Base-by-base conservation (phyloP, 2,113 vertebrate genomes). In the Calyptommatus sinebrachiatus region DNA sequence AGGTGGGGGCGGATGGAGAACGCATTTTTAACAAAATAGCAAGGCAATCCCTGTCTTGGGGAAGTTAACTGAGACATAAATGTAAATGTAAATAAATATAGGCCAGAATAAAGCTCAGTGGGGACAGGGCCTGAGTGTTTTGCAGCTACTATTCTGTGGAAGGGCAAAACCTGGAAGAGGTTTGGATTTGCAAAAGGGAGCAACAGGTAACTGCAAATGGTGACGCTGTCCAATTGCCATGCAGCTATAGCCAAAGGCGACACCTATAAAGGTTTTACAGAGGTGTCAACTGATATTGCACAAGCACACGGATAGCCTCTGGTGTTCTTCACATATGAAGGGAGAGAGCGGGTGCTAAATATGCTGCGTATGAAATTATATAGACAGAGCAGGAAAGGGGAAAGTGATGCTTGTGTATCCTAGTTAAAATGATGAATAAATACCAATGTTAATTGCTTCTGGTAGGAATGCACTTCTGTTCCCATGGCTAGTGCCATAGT, bases 201-300 rank as follows among this genome's bases (percentile, higher is more conserved):
- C 89, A 88, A 89, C 90, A 89, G 92, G 89, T 91, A 94, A 94
- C 93, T 92, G 91, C 92, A 90, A 94, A 94, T 85, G 89, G 91
- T 86, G 92, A 92, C 91, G 92, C 91, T 91, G 92, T 94, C 94
- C 94, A 92, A 94, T 90, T 91, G 89, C 88, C 28, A 22, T 22
- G 26, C 90, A 86, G 89, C 86, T 86, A 89, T 94, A 93, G 93
- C 94, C 94, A 93, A 94, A 92, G 92, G 95, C 93, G 93, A 92
- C 92, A 89, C 79, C 93, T 93, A 94, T 95, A 95, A 95, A 95
- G 91, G 92, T 94, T 95, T 95, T 94, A 95, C 90, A 90, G 93
- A 94, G 93, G 94, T 95, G 94, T 95, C 93, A 95, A 89, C 93
- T 92, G 94, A 95, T 93, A 92, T 92, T 95, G 91, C 92, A 89